Conservation (phyloP, 2,113 vertebrate genomes). For the Stegastes partitus region DNA sequence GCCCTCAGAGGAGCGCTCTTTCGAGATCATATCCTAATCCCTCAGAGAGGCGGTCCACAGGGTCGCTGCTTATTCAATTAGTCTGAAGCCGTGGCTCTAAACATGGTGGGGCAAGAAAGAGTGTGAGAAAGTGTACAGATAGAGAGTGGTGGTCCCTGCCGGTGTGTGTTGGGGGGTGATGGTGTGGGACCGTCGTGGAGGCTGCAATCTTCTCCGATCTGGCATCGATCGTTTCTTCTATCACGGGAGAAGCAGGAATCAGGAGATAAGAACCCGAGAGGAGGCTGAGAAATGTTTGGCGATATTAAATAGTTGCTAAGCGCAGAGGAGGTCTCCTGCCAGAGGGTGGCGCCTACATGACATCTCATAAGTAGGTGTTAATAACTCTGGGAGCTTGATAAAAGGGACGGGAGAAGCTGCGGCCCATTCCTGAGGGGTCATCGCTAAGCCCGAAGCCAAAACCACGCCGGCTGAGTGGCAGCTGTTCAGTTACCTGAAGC, state of each 20-base stretch:
- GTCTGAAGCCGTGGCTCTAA: slow-evolving; percentile 72
- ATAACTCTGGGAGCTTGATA: slow-evolving; percentile 47
- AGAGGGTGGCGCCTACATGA: slow-evolving; percentile 81
- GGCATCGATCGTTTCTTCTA: slow-evolving; percentile 33
- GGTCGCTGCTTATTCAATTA: slow-evolving; percentile 86
- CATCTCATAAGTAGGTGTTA: slow-evolving; percentile 55
- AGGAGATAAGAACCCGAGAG: not conserved
- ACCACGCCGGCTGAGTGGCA: not conserved
- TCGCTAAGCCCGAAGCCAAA: slow-evolving; percentile 7
- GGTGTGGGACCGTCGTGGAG: slow-evolving; percentile 19
- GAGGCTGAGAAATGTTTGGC: slow-evolving; percentile 6
- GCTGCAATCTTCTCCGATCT: slow-evolving; percentile 27
- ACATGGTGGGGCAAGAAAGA: slow-evolving; percentile 65
- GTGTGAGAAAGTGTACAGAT: slow-evolving; percentile 74
- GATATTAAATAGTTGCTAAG: not conserved
- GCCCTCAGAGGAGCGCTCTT: slow-evolving; percentile 79
- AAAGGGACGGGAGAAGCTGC: slow-evolving; percentile 32
- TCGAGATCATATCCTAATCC: slow-evolving; percentile 85
- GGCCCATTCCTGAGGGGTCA: slow-evolving; percentile 35
- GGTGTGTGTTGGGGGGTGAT: slow-evolving; percentile 46
- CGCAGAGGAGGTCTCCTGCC: slow-evolving; percentile 63
- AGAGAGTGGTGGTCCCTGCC: slow-evolving; percentile 57
- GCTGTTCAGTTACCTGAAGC: slow-evolving; percentile 33
- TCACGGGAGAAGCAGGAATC: slow-evolving; percentile 2
- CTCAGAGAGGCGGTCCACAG: slow-evolving; percentile 81